These are phyloP conservation scores for Apoda limacodes DNA, from an alignment of 2,888 invertebrate species.

Conservation along the genomic window DNA sequence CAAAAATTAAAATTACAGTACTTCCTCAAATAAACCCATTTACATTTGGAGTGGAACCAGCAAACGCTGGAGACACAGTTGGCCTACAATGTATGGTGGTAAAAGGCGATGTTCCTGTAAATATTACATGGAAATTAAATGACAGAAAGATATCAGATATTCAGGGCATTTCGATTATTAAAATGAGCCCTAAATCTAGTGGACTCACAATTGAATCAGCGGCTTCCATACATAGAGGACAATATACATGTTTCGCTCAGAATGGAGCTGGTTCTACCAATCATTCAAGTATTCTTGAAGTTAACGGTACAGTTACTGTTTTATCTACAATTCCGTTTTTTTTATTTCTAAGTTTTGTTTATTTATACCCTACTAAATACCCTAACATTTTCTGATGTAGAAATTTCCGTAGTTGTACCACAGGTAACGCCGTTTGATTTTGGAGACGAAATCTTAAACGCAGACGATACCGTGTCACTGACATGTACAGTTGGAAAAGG, in stretches of 20 bases:
- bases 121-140: conserved; percentile 78
- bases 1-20: not conserved
- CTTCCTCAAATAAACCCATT: conserved; percentile 74
- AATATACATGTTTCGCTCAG: conserved; percentile 73
- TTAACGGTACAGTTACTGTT: conserved; percentile 41
- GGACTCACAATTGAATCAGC: conserved; percentile 74
- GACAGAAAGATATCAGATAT: conserved; percentile 32
- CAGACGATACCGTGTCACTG: conserved; percentile 76
- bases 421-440: conserved; percentile 82
- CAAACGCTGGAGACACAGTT: conserved; percentile 76
- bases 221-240: conserved; percentile 68
- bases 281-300: conserved; percentile 66
- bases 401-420: conserved; percentile 72
- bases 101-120: conserved; percentile 83
- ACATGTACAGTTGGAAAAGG: conserved; percentile 78
- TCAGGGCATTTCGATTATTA: not conserved
- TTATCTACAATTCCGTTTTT: conserved; percentile 1
- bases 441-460: conserved; percentile 76
- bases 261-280: conserved; percentile 70
- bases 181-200: conserved; percentile 34
- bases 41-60: conserved; percentile 76
- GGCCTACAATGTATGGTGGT: conserved; percentile 78
- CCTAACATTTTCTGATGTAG: no score
- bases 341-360: conserved; percentile 7
- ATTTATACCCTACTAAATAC: no score